These are phyloP conservation scores for Cromileptes altivelis DNA, from an alignment of 2,113 vertebrate species.

Conservation along the genomic window DNA sequence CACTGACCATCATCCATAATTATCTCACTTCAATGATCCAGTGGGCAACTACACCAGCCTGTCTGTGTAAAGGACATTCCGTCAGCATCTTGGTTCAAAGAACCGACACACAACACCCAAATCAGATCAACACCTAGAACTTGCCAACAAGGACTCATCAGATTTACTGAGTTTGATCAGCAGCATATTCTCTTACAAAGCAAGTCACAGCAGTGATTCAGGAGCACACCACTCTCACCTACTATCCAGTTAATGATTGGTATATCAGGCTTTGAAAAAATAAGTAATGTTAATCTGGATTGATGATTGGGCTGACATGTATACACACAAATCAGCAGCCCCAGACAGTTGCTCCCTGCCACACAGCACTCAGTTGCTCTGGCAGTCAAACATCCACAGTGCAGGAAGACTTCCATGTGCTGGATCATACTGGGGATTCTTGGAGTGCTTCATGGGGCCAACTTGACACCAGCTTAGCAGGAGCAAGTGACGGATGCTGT, in stretches of 20 bases:
- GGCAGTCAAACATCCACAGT: slow-evolving; percentile 3
- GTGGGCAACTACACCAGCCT: background rate
- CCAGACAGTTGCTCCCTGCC: background rate
- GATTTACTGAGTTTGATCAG: background rate
- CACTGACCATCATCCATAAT: background rate
- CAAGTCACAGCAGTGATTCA: background rate
- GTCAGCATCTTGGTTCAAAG: background rate
- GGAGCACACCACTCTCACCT: background rate
- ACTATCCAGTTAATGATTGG: background rate
- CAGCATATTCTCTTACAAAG: background rate
- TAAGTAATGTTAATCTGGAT: too few species aligned
- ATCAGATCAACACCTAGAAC: background rate
- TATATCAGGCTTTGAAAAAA: background rate
- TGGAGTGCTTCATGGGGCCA: background rate
- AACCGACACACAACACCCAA: background rate
- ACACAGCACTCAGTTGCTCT: slow-evolving; percentile 1
- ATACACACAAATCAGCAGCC: background rate
- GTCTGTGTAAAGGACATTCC: background rate
- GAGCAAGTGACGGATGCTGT: background rate
- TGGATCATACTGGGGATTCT: slow-evolving; percentile 21
- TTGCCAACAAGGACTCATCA: background rate
- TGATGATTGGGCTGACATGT: background rate
- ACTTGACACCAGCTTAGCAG: background rate
- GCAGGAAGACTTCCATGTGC: background rate
- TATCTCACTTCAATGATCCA: background rate